phyloP scores from a whole-genome alignment of 2,797 vertebrate genomes.

The Saxicola maurus region DNA sequence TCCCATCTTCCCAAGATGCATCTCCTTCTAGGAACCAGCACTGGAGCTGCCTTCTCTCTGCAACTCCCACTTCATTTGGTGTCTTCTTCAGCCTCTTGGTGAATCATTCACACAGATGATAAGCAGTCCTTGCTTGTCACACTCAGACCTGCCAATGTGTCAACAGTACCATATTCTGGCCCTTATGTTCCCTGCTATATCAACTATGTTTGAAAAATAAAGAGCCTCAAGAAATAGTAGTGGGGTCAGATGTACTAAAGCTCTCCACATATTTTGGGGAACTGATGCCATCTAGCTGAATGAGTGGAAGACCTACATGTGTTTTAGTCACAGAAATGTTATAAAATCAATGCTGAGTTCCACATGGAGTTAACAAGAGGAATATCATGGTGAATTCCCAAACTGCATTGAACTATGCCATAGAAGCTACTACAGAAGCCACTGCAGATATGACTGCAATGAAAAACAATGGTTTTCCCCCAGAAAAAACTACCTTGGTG shows the following conservation, averaged over 20 bases:
- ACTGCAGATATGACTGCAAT: not conserved
- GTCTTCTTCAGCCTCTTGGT: not conserved
- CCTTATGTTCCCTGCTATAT: not conserved
- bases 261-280: not conserved
- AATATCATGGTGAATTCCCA: not conserved
- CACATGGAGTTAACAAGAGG: not conserved
- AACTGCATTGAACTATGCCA: not conserved
- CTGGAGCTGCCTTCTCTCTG: not conserved
- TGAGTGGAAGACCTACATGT: not conserved
- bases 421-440: not conserved
- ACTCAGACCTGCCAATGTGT: not conserved
- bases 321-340: fast-evolving
- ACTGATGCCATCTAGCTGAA: not conserved
- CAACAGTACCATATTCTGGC: not conserved
- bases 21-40: not conserved
- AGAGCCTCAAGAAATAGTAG: not conserved
- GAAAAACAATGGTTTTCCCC: not conserved
- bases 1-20: not conserved
- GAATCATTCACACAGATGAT: not conserved
- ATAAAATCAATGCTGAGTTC: not conserved
- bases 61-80: not conserved
- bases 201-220: not conserved
- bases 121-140: not conserved
- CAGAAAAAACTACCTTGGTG: fast-evolving
- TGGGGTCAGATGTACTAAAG: not conserved